phyloP scores from a whole-genome alignment of 1,140 invertebrate genomes.

The Battus philenor region DNA sequence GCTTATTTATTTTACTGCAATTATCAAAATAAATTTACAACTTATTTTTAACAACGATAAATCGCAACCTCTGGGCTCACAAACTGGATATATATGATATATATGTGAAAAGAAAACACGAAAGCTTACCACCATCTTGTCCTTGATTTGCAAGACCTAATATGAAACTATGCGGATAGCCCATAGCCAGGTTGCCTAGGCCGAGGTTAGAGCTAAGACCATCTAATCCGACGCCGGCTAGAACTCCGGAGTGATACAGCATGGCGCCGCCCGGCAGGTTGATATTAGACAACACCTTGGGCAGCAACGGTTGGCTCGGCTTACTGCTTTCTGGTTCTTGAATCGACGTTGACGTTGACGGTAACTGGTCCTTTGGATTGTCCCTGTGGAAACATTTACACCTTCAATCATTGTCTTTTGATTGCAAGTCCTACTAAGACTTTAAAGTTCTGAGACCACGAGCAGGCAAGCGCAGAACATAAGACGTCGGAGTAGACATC shows the following conservation, averaged over 20 bases:
- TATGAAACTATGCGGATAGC: conserved; percentile 62
- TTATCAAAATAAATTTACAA: too few species aligned
- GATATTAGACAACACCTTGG: conserved; percentile 56
- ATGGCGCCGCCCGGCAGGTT: conserved; percentile 62
- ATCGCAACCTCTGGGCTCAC: too few species aligned
- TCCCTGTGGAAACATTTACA: conserved; percentile 33
- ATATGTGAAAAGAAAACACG: too few species aligned
- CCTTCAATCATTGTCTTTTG: too few species aligned
- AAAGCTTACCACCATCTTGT: conserved; percentile 59
- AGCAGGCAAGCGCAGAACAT: too few species aligned
- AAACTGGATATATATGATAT: too few species aligned
- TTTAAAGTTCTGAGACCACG: too few species aligned
- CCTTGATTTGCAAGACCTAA: conserved; percentile 63
- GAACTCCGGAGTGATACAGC: conserved; percentile 53
- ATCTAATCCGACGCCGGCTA: conserved; percentile 47
- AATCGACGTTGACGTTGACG: conserved; percentile 53
- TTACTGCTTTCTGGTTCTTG: conserved; percentile 57
- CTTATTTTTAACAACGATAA: too few species aligned
- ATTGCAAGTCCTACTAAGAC: too few species aligned
- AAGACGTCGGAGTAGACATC: too few species aligned
- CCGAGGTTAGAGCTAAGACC: conserved; percentile 53
- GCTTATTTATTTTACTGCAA: too few species aligned
- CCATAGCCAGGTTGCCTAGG: conserved; percentile 59
- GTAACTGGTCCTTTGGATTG: conserved; percentile 26
- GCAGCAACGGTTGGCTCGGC: conserved; percentile 37